phyloP scores from a whole-genome alignment of 1,140 invertebrate genomes.

The Octopus sinensis region DNA sequence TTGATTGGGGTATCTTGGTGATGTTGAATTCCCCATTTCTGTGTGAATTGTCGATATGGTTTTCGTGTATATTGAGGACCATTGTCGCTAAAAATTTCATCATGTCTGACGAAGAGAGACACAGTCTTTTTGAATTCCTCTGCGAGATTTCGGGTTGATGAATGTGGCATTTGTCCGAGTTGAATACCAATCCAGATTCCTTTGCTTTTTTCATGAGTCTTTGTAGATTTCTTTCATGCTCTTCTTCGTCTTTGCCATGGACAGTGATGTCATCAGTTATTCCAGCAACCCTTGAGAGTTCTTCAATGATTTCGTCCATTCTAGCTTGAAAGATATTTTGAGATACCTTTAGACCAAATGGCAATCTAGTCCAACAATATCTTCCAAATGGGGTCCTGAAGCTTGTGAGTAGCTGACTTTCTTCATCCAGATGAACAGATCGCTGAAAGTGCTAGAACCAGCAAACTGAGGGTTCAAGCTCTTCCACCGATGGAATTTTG shows the following conservation, averaged over 20 bases:
- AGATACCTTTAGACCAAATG: not conserved
- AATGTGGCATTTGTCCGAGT: not conserved
- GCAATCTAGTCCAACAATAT: not conserved
- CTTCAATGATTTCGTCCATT: constrained; percentile 10
- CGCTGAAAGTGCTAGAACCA: constrained; percentile 10
- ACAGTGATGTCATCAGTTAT: constrained; percentile 3
- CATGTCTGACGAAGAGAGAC: constrained; percentile 30
- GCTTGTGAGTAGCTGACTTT: not conserved
- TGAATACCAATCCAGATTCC: not conserved
- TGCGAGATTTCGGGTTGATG: constrained; percentile 5
- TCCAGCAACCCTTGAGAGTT: not conserved
- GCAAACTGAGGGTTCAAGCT: constrained; percentile 11
- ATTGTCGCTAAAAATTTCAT: constrained; percentile 26
- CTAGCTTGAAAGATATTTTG: not conserved
- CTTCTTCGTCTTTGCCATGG: not conserved
- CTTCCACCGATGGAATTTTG: constrained; percentile 16
- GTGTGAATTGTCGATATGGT: constrained; percentile 27
- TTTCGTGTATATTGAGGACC: constrained; percentile 29
- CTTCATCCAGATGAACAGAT: not conserved
- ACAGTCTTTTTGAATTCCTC: constrained; percentile 25
- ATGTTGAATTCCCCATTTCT: constrained; percentile 31
- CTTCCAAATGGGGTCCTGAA: not conserved
- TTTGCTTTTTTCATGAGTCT: not conserved
- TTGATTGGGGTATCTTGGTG: no score
- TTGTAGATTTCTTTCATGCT: not conserved